Base-by-base conservation (phyloP, 2,888 invertebrate species). In the Crematogaster levior region DNA sequence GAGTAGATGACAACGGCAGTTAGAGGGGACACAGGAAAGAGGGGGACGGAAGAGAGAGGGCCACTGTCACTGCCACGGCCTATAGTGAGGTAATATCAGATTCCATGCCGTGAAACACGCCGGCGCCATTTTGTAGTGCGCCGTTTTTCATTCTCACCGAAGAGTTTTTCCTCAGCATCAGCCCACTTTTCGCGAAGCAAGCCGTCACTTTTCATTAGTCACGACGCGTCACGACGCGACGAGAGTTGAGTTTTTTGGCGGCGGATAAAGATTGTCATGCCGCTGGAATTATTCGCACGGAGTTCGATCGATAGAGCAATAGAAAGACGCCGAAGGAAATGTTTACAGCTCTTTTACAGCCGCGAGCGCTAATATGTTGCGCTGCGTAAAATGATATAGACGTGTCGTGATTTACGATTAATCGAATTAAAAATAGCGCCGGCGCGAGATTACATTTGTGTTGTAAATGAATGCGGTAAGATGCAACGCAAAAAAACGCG, bases 51-150 rank as follows among this genome's bases (percentile, higher is more conserved):
- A 82, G 84, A 84, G 85, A 88, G 89, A 86, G 84, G 84, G 92
- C 92, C 93, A 93, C 93, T 93, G 93, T 93, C 93, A 93, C 93
- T 93, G 94, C 92, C 93, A 93, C 91, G 93, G 93, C 91, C n/a
- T 93, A 88, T 90, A 88, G 93, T 93, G 93, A 94, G 93, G 93
- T 94, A 93, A 93, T 92, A 90, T 90, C 88, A 84, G 90, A 90
- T 90, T 90, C 90, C 89, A 89, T 85, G 89, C 84, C 88, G 85
- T 90, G 91, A 92, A 91, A 91, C 89, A 85, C 89, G 85, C 53
- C 40, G 81, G 84, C 91, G 92, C 92, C 93, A 93, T 93, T 90
- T 93, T 93, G 92, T 90, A 91, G 84, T 83, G 81, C 86, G 83
- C 68, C 68, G 15, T 88, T 85, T 90, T 84, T 85, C 84, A 63